Base-by-base conservation (phyloP, 1,140 invertebrate genomes). In the Neoseiulus cucumeris region DNA sequence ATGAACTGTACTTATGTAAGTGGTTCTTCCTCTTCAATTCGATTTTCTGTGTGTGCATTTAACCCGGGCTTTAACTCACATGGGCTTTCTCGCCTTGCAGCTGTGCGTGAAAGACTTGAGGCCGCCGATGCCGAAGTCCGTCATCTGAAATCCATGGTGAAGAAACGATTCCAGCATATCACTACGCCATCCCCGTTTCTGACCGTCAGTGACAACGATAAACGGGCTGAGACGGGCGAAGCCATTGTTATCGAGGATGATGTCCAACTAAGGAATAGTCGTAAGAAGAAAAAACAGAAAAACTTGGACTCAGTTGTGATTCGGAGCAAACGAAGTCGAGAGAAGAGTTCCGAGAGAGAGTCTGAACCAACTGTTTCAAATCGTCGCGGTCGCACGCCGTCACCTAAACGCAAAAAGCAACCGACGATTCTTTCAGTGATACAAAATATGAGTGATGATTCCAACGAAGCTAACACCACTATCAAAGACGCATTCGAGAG, bases 1-100 rank as follows among this genome's bases (percentile, higher is more conserved):
- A 59, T 25, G 51, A 59, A 59, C 14, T 59, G 17, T 59, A 59
- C 22, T 18, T 59, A 14, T 59, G 51, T 59, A 25, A 59, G 51
- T 59, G 14, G 2, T 29, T 59, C 28, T 6, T 47, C 28, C 45
- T 47, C 4, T 28, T 4, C 18, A 14, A 14, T 7, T 7, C 28
- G 45, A 47, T 4, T 20, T 14, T 14, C 28, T 47, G 4, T 47
- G 18, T 44, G 42, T 44, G 12, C 12, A n/a, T 12, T 12, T 44
- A 12, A n/a, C n/a, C 42, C 12, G 42, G n/a, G 42, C 42, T 44
- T 12, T 44, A 44, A n/a, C n/a, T n/a, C n/a, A n/a, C n/a, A n/a
- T n/a, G 17, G 18, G 14, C 5, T 47, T 47, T 22, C 7, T 47
- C 28, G 4, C 28, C 28, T 47, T 17, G 14, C 9, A 59, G 51